Conservation (phyloP, 2,888 invertebrate species). For the Spodoptera littoralis region DNA sequence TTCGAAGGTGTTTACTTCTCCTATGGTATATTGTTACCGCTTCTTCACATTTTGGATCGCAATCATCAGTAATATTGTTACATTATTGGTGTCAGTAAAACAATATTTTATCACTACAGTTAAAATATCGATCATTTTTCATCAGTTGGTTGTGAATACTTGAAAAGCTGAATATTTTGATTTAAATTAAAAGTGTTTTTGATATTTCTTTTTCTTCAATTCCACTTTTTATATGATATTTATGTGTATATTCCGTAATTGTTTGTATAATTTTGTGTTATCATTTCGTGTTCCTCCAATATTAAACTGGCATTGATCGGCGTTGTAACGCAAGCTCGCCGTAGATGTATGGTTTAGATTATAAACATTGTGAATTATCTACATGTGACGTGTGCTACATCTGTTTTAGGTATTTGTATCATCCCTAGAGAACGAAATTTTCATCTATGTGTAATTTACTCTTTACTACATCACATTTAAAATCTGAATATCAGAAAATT, state of each 20-base stretch:
- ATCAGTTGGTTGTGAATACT: constrained; percentile 31
- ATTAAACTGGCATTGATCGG: constrained; percentile 8
- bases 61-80: no score
- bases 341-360: constrained; percentile 31
- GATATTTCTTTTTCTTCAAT: constrained; percentile 38
- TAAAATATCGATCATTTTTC: constrained; percentile 29
- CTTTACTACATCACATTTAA: neutral
- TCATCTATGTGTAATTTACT: neutral
- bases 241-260: constrained; percentile 51
- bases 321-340: constrained; percentile 25
- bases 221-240: constrained; percentile 47
- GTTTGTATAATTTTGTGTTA: constrained; percentile 46
- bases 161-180: constrained; percentile 16
- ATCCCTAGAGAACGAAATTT: constrained; percentile 7
- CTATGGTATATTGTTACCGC: no score
- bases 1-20: no score
- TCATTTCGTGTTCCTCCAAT: constrained; percentile 11
- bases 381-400: constrained; percentile 13
- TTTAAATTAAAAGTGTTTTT: constrained; percentile 39
- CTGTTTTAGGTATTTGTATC: constrained; percentile 15
- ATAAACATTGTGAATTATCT: constrained; percentile 9
- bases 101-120: neutral
- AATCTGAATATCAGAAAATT: constrained; percentile 9
- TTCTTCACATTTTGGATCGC: no score
- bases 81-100: no score